Evolutionary conservation across 2,888 invertebrate species (phyloP), one percentile per base, ranked within the genome.

Genomic region (Choreutis nemorana): DNA sequence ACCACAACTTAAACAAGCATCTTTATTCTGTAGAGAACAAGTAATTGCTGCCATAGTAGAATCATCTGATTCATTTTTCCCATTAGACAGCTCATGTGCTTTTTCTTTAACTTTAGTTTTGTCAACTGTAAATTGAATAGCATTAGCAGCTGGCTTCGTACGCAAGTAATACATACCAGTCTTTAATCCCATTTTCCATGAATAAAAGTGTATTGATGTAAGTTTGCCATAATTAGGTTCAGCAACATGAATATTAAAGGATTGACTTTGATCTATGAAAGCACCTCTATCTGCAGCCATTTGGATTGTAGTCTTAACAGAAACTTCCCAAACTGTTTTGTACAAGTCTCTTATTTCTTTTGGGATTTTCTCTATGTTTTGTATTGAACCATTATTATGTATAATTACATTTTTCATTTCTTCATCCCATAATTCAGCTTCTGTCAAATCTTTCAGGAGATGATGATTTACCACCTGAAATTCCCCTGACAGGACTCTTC

Each of bases 161-260:
- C 97, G 84, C 40, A 99, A 78, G 62, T 99, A 98, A 66, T 99
- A 99, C 97, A 99, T 97, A 28, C 99, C 99, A 1, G 98, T 99
- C 77, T 99, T 99, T 33, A 99, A 78, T 2, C 98, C 98, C 70
- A 89, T 83, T 72, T 92, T 90, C 99, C 99, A 99, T 0, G 93
- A 94, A 62, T 94, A 93, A 67, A 99, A 99, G 71, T 99, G 99
- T 86, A 99, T 98, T 2, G 97, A 97, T 2, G 96, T 93, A 30
- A 99, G 78, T 60, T 94, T 94, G 3, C 91, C 94, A 56, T 93
- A 93, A 54, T 89, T 93, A 3, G 99, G 95, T 56, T 93, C 90
- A 3, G 94, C 97, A 33, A 99, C 93, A 66, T 98, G 97, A 40
- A 99, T 87, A 64, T 99, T 99, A 45, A 99, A 86, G 0, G 97